Base-by-base conservation (phyloP, 2,888 invertebrate genomes). In the Idaea straminata region DNA sequence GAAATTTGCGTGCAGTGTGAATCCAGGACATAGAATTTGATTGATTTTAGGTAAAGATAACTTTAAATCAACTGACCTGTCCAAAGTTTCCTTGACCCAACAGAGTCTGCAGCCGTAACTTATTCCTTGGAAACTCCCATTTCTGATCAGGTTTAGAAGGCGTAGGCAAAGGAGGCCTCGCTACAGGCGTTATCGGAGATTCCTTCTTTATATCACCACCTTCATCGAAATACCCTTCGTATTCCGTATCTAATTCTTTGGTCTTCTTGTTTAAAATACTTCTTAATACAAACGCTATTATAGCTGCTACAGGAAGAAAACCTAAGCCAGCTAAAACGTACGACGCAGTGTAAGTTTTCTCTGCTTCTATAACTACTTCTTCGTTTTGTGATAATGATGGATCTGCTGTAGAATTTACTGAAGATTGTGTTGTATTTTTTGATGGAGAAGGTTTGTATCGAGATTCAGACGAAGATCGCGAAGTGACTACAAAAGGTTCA, bases 51-150 rank as follows among this genome's bases (percentile, higher is more conserved):
- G 25, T 25, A 1, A 25, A 3, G 3, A 25, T 25, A 25, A 25
- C 10, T 61, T 62, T 38, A 47, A 61, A 35, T 35, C 78, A 58
- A 70, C 75, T 76, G 78, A 95, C 95, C 94, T 95, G 96, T 35
- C 97, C 97, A 83, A 97, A 97, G 85, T 97, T 96, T 57, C 97
- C 97, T 87, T 97, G 96, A 6, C 97, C 97, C 35, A 97, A 88
- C 63, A 97, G 93, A 25, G 96, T 96, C 79, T 96, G 96, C 65
- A 97, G 89, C 59, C 96, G 94, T 61, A 97, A 92, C 77, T 96
- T 96, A 71, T 95, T 95, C 71, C 97, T 93, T 0, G 97, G 96
- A 80, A 97, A 97, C 82, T 97, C 97, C 94, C 96, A 96, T 78
- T 94, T 94, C 62, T 94, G 93, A 73, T 94, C 94, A 59, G 94